phyloP scores from a whole-genome alignment of 2,888 invertebrate species.

The Erebia palarica region DNA sequence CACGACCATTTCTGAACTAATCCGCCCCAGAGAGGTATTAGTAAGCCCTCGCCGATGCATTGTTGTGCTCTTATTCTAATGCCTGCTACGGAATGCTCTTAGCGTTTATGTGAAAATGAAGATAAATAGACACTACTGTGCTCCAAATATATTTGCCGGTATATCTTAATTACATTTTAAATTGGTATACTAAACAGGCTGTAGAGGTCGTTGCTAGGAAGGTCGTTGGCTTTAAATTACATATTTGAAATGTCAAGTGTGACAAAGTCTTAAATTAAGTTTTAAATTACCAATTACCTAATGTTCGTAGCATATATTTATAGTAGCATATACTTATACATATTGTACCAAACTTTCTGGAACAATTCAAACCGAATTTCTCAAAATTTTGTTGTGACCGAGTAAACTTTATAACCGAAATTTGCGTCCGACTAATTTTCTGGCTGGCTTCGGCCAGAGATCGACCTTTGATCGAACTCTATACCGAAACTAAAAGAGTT shows the following conservation, averaged over 20 bases:
- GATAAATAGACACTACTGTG: slow-evolving; percentile 18
- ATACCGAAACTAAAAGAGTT: too few species aligned
- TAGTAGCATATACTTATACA: too few species aligned
- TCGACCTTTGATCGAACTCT: too few species aligned
- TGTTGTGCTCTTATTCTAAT: slow-evolving; percentile 58
- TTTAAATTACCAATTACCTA: too few species aligned
- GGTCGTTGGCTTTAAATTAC: background rate
- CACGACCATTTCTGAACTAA: slow-evolving; percentile 72
- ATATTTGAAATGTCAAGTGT: background rate
- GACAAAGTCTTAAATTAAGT: background rate
- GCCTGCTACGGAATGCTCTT: slow-evolving; percentile 29
- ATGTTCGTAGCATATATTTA: too few species aligned
- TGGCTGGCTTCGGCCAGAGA: too few species aligned
- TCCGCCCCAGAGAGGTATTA: slow-evolving; percentile 71
- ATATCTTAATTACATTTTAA: background rate
- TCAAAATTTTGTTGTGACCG: too few species aligned
- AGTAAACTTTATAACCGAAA: too few species aligned
- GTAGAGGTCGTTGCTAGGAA: too few species aligned
- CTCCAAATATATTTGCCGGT: background rate
- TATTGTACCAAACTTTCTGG: too few species aligned
- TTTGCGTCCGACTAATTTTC: too few species aligned
- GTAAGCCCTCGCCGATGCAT: slow-evolving; percentile 57
- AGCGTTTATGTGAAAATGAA: slow-evolving; percentile 27
- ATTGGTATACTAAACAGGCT: background rate
- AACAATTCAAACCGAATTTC: too few species aligned